phyloP scores from a whole-genome alignment of 2,888 invertebrate species.

The Heliothis peltigera region DNA sequence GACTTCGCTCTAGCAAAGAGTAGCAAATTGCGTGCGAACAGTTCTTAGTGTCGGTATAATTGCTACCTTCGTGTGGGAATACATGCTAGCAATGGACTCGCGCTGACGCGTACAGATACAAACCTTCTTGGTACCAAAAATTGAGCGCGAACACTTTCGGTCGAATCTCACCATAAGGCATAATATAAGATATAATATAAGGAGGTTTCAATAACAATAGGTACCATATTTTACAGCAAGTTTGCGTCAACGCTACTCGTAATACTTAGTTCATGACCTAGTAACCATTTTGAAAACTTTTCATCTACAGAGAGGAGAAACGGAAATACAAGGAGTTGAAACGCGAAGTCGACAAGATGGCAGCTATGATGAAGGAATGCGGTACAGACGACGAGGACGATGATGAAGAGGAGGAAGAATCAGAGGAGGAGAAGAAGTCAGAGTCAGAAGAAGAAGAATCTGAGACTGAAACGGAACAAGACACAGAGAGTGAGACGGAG shows the following conservation, averaged over 20 bases:
- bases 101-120: no score
- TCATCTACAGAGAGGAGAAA: conserved; percentile 91
- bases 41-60: no score
- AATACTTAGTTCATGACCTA: not conserved
- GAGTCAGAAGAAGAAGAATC: conserved; percentile 90
- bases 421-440: conserved; percentile 90
- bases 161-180: no score
- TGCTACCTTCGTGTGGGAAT: no score
- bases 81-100: no score
- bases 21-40: no score
- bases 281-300: not conserved
- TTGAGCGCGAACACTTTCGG: no score
- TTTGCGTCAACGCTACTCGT: not conserved
- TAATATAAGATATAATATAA: no score
- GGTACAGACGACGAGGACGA: conserved; percentile 93
- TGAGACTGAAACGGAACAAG: conserved; percentile 92
- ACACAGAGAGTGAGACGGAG: conserved; percentile 92
- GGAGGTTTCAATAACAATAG: no score
- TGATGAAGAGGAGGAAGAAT: conserved; percentile 90
- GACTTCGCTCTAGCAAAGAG: no score
- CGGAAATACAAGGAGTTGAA: conserved; percentile 95
- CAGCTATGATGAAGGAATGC: conserved; percentile 95
- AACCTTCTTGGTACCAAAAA: no score
- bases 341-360: conserved; percentile 97
- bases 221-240: no score